phyloP scores from a whole-genome alignment of 2,888 invertebrate genomes.

The Sepioteuthis lessoniana region DNA sequence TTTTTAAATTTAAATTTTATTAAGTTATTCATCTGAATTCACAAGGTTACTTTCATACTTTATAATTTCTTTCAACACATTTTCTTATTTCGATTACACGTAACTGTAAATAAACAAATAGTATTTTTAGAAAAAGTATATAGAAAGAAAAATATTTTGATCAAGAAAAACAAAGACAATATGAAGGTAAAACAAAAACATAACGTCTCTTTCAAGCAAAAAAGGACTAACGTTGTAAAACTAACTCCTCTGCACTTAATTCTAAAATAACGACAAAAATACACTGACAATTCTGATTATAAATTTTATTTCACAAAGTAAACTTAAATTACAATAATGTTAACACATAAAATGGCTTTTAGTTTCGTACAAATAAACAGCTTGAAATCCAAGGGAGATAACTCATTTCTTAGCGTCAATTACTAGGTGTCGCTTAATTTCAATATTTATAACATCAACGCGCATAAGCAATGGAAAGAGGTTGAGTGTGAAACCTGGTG shows the following conservation, averaged over 20 bases:
- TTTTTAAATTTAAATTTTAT: not conserved
- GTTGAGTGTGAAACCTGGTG: not conserved
- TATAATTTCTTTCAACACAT: not conserved
- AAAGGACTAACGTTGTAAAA: too few relatives aligned
- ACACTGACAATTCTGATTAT: too few relatives aligned
- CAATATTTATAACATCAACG: not conserved
- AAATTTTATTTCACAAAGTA: too few relatives aligned
- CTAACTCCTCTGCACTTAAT: too few relatives aligned
- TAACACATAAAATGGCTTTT: not conserved
- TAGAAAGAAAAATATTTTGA: too few relatives aligned
- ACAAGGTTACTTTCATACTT: not conserved
- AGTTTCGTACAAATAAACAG: not conserved
- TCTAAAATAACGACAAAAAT: too few relatives aligned
- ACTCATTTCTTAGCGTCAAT: not conserved
- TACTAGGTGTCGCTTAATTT: not conserved
- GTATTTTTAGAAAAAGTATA: too few relatives aligned
- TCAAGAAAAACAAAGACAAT: too few relatives aligned
- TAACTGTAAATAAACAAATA: not conserved
- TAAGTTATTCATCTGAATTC: not conserved
- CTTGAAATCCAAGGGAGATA: not conserved
- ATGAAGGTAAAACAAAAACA: too few relatives aligned
- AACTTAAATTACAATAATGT: too few relatives aligned
- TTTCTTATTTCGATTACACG: not conserved
- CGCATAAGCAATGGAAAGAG: not conserved
- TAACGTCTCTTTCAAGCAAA: too few relatives aligned